Evolutionary conservation across 2,888 invertebrate species (phyloP), one percentile per base, ranked within the genome.

Genomic region (Stenodema calcarata): DNA sequence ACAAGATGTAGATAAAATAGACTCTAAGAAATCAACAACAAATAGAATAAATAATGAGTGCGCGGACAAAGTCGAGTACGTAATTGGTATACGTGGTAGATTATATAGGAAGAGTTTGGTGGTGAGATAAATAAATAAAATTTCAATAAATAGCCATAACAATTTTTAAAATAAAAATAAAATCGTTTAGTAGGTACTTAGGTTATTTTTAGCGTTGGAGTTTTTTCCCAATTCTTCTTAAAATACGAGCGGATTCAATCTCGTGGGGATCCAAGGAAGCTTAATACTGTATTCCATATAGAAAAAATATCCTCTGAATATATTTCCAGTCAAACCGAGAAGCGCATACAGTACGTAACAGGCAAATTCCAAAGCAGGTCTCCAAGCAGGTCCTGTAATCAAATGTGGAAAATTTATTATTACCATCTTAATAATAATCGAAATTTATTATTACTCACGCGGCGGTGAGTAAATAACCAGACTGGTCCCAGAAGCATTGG

Each of bases 31-130:
- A 80, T 62, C 62, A n/a, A 80, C 30, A 80, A 80, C 80, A 80
- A 75, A 75, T 41, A 12, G 35, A 35, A 80, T 28, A 80, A 80
- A 23, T 50, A 79, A 73, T 16, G 28, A 54, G 80, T 80, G 80
- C 50, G 54, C 28, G 28, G 41, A 75, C n/a, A 18, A 50, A 11
- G 2, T 80, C 14, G 80, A 80, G 80, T 80, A 80, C n/a, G n/a
- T n/a, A n/a, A 54, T 80, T 80, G 80, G 80, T 80, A 80, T 54
- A 42, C 12, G 54, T 80, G 80, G 80, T 80, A 50, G 80, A 50
- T 80, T 54, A 80, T 7, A 27, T 62, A 62, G 73, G 30, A 41
- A 75, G 30, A 75, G 73, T 75, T 75, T 80, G 80, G 80, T 80
- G 47, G 11, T 80, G 14, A 35, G 42, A n/a, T 50, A 27, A 80